A percentile compares a stretch with the other conserved stretches of the same genome.
phyloP scores from a whole-genome alignment of 2,888 invertebrate species.

The Leptopilina drosophilae region DNA sequence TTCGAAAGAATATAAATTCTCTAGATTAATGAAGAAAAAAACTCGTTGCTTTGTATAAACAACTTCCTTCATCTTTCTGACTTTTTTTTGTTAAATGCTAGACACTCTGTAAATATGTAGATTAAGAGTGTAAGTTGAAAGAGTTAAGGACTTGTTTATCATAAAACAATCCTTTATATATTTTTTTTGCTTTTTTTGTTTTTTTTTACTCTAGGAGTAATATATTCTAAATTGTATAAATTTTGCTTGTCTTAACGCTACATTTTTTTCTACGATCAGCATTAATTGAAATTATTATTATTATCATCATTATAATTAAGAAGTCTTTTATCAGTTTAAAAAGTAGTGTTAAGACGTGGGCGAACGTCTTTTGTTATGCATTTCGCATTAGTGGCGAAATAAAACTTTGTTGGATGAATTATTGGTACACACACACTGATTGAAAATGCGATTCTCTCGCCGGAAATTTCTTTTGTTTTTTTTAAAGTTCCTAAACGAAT shows the following conservation, averaged over 20 bases:
- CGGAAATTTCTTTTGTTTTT: background rate
- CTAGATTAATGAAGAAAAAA: background rate
- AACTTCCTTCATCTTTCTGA: background rate
- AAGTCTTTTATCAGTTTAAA: constrained; percentile 37
- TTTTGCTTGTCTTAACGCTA: constrained; percentile 22
- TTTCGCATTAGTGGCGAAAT: constrained; percentile 11
- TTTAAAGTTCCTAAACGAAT: constrained; percentile 48
- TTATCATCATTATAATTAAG: background rate
- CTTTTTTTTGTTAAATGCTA: constrained; percentile 32
- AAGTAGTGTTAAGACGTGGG: constrained; percentile 25
- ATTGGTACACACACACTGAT: constrained; percentile 24
- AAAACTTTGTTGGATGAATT: background rate
- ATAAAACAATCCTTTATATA: constrained; percentile 22
- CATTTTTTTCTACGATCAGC: constrained; percentile 23
- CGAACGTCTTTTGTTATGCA: background rate
- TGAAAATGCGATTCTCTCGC: constrained; percentile 12
- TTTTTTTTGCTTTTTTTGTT: background rate
- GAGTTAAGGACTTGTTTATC: constrained; percentile 7
- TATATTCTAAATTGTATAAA: constrained; percentile 31
- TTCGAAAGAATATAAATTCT: constrained; percentile 1
- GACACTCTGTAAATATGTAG: constrained; percentile 11
- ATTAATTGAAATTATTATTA: constrained; percentile 24
- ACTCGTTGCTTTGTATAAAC: constrained; percentile 6
- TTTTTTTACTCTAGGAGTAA: constrained; percentile 7
- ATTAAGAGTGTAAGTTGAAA: constrained; percentile 8